Conservation (phyloP, 2,113 vertebrate species). For the Aptenodytes patagonicus region DNA sequence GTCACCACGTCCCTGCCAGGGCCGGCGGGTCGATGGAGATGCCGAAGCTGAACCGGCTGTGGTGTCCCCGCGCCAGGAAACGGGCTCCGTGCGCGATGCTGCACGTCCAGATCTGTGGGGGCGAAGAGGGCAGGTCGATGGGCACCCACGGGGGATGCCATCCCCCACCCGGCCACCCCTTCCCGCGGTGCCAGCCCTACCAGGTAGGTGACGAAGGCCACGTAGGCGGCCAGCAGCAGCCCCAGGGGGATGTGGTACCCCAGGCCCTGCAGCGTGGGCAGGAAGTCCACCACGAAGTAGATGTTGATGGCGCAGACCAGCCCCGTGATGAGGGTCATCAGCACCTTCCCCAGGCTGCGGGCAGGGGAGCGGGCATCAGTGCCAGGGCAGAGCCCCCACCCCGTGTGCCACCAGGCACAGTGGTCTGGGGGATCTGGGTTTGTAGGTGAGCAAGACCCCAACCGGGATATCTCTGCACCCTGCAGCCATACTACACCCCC, state of each 20-base stretch:
- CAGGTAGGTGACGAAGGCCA: constrained; percentile 1
- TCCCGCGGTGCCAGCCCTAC: background rate
- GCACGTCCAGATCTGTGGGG: constrained; percentile 73
- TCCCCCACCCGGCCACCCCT: rapidly evolving
- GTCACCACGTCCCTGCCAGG: background rate
- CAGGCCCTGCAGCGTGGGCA: constrained; percentile 48
- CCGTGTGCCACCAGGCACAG: background rate
- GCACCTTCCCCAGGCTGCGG: constrained; percentile 56
- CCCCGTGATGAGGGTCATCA: constrained; percentile 64
- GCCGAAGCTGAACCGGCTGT: constrained; percentile 65
- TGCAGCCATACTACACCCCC: rapidly evolving
- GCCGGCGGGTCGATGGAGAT: background rate
- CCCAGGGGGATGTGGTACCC: constrained; percentile 59
- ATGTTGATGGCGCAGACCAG: constrained; percentile 72
- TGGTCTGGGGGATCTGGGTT: background rate
- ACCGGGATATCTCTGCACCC: background rate
- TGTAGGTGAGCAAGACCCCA: background rate
- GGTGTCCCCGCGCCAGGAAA: constrained; percentile 39
- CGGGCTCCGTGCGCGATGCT: constrained; percentile 56
- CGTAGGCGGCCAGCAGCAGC: constrained; percentile 44
- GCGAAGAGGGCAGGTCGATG: background rate
- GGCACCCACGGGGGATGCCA: rapidly evolving
- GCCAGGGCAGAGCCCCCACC: background rate
- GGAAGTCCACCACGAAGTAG: constrained; percentile 73
- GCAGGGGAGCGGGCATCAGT: background rate